phyloP scores from a whole-genome alignment of 2,113 vertebrate species.

The Otocyon megalotis region DNA sequence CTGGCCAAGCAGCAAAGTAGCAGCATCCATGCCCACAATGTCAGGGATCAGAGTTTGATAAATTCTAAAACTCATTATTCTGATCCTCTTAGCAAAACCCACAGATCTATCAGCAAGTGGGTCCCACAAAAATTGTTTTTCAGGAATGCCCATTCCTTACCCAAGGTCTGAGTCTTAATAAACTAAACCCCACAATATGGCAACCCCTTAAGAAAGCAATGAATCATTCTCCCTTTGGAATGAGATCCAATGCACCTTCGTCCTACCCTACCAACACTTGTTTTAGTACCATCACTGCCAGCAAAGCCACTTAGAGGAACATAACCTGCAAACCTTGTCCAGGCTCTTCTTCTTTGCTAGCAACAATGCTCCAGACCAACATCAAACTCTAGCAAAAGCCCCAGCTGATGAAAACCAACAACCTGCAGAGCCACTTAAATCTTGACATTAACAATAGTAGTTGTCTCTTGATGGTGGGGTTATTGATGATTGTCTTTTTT shows the following conservation, averaged over 20 bases:
- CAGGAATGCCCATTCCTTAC: neutral
- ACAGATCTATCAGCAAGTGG: neutral
- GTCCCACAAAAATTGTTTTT: slow-evolving; percentile 37
- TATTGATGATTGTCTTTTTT: slow-evolving; percentile 21
- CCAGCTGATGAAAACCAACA: slow-evolving; percentile 6
- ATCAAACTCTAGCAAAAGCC: slow-evolving; percentile 1
- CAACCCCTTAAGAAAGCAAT: slow-evolving; percentile 12
- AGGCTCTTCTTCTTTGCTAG: neutral
- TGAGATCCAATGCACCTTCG: neutral
- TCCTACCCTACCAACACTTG: neutral
- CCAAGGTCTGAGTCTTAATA: neutral
- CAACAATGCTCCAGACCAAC: neutral
- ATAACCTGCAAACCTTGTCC: neutral
- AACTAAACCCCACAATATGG: neutral
- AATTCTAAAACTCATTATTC: neutral
- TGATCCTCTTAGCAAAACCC: slow-evolving; percentile 18
- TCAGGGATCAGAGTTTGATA: neutral
- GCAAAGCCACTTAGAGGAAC: neutral
- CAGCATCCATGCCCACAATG: neutral
- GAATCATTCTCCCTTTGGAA: slow-evolving; percentile 3
- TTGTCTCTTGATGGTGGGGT: neutral
- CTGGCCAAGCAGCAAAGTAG: neutral
- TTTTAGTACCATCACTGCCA: neutral
- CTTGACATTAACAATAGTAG: neutral
- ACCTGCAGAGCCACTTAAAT: neutral